Percentiles rank a stretch among this genome's conserved stretches.
Evolutionary conservation across 2,797 vertebrate species (phyloP).

Genomic region (Natrix natrix): DNA sequence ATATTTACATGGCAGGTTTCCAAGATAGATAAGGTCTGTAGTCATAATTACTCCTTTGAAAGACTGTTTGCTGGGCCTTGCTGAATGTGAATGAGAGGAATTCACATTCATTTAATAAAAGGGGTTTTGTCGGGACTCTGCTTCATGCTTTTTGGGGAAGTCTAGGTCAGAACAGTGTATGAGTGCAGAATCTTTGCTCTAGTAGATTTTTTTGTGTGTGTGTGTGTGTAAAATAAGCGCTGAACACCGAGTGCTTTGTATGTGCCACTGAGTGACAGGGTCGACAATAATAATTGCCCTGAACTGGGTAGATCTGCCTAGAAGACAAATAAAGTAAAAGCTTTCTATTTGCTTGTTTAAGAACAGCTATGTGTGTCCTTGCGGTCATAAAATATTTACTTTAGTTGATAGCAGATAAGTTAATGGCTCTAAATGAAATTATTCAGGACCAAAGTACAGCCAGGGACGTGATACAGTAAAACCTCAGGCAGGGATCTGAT

Average conservation of each 20-base stretch:
- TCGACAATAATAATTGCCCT: not conserved
- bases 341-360: conserved; percentile 17
- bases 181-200: not conserved
- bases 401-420: conserved; percentile 16
- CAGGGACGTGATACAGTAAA: not conserved
- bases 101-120: no score
- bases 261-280: not conserved
- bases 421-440: conserved; percentile 47
- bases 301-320: not conserved
- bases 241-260: not conserved
- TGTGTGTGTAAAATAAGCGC: not conserved
- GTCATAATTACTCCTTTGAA: no score
- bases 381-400: conserved; percentile 43
- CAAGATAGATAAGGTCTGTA: no score
- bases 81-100: no score
- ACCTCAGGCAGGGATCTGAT: conserved; percentile 31
- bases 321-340: conserved; percentile 15
- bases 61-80: no score
- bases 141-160: no score
- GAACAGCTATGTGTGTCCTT: not conserved
- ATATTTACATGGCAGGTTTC: no score
- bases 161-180: not conserved
- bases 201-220: not conserved
- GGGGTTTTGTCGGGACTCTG: no score
- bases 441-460: conserved; percentile 59